phyloP scores from a whole-genome alignment of 2,797 vertebrate genomes.

The Benthosema pterotum region DNA sequence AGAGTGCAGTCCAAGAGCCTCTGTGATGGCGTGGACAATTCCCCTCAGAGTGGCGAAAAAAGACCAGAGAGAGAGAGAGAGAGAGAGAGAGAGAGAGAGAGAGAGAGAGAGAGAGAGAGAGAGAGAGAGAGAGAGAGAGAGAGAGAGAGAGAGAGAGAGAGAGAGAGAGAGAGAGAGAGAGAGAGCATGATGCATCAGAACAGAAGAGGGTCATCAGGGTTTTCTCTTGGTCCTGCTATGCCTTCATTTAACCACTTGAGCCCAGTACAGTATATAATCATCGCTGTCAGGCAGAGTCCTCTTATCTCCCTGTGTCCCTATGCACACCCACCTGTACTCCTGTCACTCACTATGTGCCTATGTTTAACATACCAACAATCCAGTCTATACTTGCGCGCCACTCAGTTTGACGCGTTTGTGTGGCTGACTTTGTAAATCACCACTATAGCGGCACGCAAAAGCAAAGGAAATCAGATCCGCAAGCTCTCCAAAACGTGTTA shows the following conservation, averaged over 20 bases:
- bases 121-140: slow-evolving; percentile 5
- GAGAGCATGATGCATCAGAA: neutral
- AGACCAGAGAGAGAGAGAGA: neutral
- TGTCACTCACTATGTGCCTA: too few species aligned
- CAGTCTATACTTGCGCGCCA: too few species aligned
- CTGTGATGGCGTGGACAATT: slow-evolving; percentile 61
- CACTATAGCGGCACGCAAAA: too few species aligned
- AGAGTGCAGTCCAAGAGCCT: slow-evolving; percentile 45
- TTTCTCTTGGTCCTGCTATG: slow-evolving; percentile 31
- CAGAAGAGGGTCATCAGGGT: neutral
- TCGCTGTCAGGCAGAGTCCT: too few species aligned
- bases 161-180: slow-evolving; percentile 1
- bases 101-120: neutral
- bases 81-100: neutral
- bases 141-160: slow-evolving; percentile 3
- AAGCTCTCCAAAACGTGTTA: too few species aligned
- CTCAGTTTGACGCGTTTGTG: too few species aligned
- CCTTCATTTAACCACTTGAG: slow-evolving; percentile 43
- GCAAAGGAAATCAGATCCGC: too few species aligned
- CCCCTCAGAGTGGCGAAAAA: slow-evolving; percentile 5
- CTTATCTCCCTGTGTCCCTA: too few species aligned
- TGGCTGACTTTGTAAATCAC: too few species aligned
- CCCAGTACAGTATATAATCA: too few species aligned
- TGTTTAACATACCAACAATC: too few species aligned
- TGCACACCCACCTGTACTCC: too few species aligned